Percentiles rank a stretch among this genome's conserved stretches.
phyloP scores from a whole-genome alignment of 2,113 vertebrate genomes.

The Herpetotheres cachinnans region DNA sequence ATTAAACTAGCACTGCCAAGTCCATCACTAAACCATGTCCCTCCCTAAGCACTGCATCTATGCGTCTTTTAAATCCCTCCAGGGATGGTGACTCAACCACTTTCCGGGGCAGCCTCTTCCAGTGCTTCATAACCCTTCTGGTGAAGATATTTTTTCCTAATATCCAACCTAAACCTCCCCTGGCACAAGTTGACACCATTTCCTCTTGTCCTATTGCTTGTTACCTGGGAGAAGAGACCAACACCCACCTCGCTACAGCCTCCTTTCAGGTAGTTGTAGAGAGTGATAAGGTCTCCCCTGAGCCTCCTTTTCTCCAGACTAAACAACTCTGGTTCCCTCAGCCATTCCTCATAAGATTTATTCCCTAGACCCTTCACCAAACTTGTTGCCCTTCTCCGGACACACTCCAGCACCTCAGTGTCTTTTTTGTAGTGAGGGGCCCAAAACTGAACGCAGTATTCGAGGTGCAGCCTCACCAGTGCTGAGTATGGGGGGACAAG shows the following conservation, averaged over 20 bases:
- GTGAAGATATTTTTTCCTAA: background rate
- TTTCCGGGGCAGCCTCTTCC: background rate
- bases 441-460: background rate
- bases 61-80: no score
- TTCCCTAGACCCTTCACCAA: background rate
- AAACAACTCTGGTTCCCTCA: background rate
- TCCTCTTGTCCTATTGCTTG: background rate
- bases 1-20: background rate
- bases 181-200: background rate
- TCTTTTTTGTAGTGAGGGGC: background rate
- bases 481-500: no score
- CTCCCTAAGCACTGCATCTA: no score
- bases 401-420: fast-evolving
- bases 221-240: background rate
- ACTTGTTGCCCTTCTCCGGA: background rate
- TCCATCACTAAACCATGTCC: fast-evolving
- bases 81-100: background rate
- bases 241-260: background rate
- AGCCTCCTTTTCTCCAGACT: background rate
- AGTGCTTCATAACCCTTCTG: fast-evolving
- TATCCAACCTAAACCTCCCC: background rate
- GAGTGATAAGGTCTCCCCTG: background rate
- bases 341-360: background rate
- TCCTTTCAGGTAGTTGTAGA: background rate
- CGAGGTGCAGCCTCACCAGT: no score